Evolutionary conservation across 2,888 invertebrate species (phyloP), one percentile per base, ranked within the genome.

Genomic region (Brenthis ino): DNA sequence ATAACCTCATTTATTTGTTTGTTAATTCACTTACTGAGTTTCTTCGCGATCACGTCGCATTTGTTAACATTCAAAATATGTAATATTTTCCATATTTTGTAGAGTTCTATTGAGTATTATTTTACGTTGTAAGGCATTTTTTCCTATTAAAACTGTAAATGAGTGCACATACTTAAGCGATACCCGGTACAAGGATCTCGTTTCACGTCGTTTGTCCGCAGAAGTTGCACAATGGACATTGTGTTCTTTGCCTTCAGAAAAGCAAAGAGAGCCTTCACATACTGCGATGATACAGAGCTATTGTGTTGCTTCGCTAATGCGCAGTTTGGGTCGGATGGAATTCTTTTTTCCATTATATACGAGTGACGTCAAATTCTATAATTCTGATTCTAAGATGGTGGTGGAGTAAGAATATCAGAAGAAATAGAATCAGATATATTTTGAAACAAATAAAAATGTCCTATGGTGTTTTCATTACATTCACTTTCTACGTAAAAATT

Each of bases 141-240:
- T 43, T 11, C 11, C 37, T 43, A 43, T 43, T 43, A 60, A 51
- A 20, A 56, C 51, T 57, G 53, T 48, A 66, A 51, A 48, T 67
- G 20, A 60, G 50, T 65, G 64, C 48, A 51, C 60, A 64, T 70
- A 75, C 74, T 75, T 65, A 75, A 74, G 74, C 72, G 73, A 67
- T 77, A 74, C 74, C 73, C 74, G 68, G 70, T 73, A 70, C 72
- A 72, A 74, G 80, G 82, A 85, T 88, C 85, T 82, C 77, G 83
- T 88, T 89, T 85, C 88, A 82, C 77, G 73, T 77, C 77, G 79
- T 76, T 80, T 79, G 78, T 80, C 80, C 76, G 77, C 79, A 74
- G 76, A 78, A 79, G 76, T 82, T 77, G 79, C 81, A 91, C 90
- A 91, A 91, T 91, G 85, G 80, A 84, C 85, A 91, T 89, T 92